phyloP scores from a whole-genome alignment of 2,797 vertebrate species.

The Pyrocephalus nanus region DNA sequence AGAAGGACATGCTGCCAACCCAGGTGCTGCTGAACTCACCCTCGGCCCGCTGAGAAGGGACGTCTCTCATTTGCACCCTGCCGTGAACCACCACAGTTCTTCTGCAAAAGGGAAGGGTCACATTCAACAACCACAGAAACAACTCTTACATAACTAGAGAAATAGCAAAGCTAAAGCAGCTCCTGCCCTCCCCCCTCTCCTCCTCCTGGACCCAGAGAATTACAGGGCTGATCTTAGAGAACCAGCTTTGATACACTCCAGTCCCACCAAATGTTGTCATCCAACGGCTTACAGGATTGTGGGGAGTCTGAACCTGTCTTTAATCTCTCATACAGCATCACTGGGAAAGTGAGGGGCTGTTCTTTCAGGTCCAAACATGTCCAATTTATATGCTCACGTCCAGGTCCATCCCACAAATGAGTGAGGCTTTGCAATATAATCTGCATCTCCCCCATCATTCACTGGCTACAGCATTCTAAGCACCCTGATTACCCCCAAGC shows the following conservation, averaged over 20 bases:
- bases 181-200: neutral
- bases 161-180: neutral
- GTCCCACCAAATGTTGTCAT: neutral
- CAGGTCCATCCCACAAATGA: neutral
- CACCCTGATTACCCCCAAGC: neutral
- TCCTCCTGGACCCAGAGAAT: neutral
- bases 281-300: neutral
- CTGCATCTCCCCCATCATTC: neutral
- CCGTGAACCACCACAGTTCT: neutral
- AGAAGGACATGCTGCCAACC: neutral
- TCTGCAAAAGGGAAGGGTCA: conserved; percentile 9
- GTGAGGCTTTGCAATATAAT: neutral
- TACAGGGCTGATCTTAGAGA: neutral
- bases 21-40: conserved; percentile 11
- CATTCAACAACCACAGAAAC: neutral
- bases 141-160: neutral
- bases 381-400: neutral
- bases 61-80: neutral
- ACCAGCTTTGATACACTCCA: neutral
- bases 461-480: neutral
- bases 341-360: neutral
- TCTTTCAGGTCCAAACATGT: neutral
- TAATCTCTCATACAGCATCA: neutral
- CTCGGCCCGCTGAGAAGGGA: neutral
- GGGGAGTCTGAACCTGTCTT: neutral